A percentile compares a stretch with the other conserved stretches of the same genome.
These are phyloP conservation scores for Bellardia pandia DNA, from an alignment of 2,888 invertebrate species.

Conservation along the genomic window DNA sequence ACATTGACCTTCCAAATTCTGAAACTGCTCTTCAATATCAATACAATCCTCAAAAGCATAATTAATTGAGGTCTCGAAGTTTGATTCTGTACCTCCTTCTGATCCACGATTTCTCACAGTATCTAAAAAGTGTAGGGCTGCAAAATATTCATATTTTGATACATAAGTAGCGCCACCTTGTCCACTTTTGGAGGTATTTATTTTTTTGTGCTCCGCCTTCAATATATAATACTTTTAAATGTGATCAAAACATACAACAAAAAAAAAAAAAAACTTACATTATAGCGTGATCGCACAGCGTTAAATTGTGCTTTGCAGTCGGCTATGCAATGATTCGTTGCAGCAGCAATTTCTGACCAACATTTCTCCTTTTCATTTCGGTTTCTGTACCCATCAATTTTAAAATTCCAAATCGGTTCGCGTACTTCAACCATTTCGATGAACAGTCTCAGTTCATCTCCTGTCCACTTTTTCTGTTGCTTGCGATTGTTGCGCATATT, in stretches of 20 bases:
- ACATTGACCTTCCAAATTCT: too few relatives aligned
- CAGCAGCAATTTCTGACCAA: neutral
- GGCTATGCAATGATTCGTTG: too few relatives aligned
- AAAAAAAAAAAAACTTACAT: neutral
- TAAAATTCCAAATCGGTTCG: too few relatives aligned
- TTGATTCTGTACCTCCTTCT: neutral
- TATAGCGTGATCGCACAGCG: slow-evolving; percentile 22
- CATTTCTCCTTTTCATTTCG: too few relatives aligned
- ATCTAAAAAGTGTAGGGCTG: slow-evolving; percentile 27
- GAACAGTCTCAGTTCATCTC: slow-evolving; percentile 41
- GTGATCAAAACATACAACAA: slow-evolving; percentile 14
- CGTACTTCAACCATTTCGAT: too few relatives aligned
- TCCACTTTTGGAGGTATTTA: slow-evolving; percentile 43
- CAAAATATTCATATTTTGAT: slow-evolving; percentile 45
- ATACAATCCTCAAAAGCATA: too few relatives aligned
- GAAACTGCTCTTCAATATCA: too few relatives aligned
- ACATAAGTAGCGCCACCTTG: slow-evolving; percentile 44
- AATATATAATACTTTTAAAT: slow-evolving; percentile 16
- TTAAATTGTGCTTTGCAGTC: slow-evolving; percentile 10
- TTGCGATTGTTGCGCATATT: slow-evolving; percentile 51
- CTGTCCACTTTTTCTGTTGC: slow-evolving; percentile 32
- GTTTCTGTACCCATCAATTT: too few relatives aligned
- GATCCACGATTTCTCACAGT: slow-evolving; percentile 1
- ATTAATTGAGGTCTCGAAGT: neutral
- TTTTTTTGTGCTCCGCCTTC: slow-evolving; percentile 33